Evolutionary conservation across 2,888 invertebrate species (phyloP), one percentile per base, ranked within the genome.

Genomic region (Crocallis elinguaria): DNA sequence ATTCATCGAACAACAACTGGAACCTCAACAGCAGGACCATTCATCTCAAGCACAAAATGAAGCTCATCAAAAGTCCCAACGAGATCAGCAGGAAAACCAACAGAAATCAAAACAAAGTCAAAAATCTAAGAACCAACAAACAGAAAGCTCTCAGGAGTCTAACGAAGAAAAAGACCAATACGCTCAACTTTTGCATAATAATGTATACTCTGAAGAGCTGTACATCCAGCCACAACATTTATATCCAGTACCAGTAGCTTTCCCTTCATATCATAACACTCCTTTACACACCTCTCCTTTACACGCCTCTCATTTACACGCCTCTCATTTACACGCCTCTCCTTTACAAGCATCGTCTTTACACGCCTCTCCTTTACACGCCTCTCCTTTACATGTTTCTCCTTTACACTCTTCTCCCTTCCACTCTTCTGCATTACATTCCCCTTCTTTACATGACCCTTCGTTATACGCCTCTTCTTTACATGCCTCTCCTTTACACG

Each of bases 401-500:
- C 13, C 8, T 9, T n/a, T 42, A 11, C 41, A 21, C 9, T 9
- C 19, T 0, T 19, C 19, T 19, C 11, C 67, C 1, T 49, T 72
- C 1, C 80, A 85, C 2, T 65, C 79, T 0, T 79, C 43, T 13
- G 30, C 29, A 25, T 33, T 50, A 38, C 50, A 44, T 13, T 16
- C 45, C 5, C n/a, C 51, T 21, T 23, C 39, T 7, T 36, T 52
- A 25, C 49, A 43, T 17, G 11, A 36, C 0, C 12, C 36, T 29
- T 35, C 19, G 17, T 25, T 39, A 27, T 1, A 16, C 25, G 9
- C 46, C 9, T 9, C 48, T 21, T 33, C 19, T 23, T 33, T 43
- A 44, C 51, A 39, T 9, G 9, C 44, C 19, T 8, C 50, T 17
- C 29, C 39, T 13, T 33, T 51, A 12, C 50, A 50, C 5, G 9